A percentile compares a stretch with the other conserved stretches of the same genome.
These are phyloP conservation scores for Campoletis raptor DNA, from an alignment of 2,888 invertebrate species.

Conservation along the genomic window DNA sequence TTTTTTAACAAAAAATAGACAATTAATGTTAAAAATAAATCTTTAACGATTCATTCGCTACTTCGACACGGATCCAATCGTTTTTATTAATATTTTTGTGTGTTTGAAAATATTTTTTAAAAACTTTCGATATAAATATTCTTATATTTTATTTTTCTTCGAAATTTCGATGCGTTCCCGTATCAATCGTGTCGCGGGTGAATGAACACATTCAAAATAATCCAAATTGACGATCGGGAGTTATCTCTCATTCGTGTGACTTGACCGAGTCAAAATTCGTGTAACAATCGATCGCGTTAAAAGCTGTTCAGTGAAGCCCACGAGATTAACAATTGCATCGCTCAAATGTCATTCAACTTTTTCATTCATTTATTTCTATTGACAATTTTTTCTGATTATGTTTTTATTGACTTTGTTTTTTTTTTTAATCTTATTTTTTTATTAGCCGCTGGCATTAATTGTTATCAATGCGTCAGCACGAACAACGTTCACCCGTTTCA, in stretches of 20 bases:
- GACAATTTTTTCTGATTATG: conserved; percentile 24
- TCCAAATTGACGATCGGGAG: conserved; percentile 7
- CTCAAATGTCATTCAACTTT: background rate
- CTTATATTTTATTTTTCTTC: background rate
- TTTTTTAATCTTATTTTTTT: conserved; percentile 82
- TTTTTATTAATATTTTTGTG: background rate
- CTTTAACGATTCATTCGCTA: background rate
- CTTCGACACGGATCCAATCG: background rate
- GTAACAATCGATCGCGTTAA: background rate
- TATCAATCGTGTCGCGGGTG: conserved; percentile 42
- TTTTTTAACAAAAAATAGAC: background rate
- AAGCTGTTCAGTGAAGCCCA: conserved; percentile 5
- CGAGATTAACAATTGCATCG: conserved; percentile 1
- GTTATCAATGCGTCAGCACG: conserved; percentile 96
- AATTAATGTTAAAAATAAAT: background rate
- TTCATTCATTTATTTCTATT: background rate
- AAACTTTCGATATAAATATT: no score
- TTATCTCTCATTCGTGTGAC: conserved; percentile 50
- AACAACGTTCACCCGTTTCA: conserved; percentile 91
- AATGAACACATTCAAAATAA: conserved; percentile 23
- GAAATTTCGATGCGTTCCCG: background rate
- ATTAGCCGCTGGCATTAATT: conserved; percentile 89
- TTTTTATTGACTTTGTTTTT: conserved; percentile 53
- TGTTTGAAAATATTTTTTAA: no score
- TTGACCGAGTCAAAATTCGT: conserved; percentile 11